A percentile compares a stretch with the other conserved stretches of the same genome.
Evolutionary conservation across 2,888 invertebrate genomes (phyloP).

Genomic region (Octodonta nipae): DNA sequence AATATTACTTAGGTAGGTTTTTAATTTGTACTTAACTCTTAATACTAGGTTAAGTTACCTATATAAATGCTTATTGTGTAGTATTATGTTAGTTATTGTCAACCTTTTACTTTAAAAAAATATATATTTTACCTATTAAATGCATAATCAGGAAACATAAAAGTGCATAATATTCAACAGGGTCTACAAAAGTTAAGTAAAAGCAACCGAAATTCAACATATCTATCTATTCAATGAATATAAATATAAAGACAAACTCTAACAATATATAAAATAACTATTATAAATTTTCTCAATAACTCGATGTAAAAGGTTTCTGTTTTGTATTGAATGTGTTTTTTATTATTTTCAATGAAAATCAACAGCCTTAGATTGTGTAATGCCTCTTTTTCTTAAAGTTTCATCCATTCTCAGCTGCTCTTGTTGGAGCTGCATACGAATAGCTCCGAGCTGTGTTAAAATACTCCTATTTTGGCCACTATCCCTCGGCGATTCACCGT

Average conservation of each 20-base stretch:
- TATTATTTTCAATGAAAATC: conserved; percentile 27
- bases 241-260: conserved; percentile 31
- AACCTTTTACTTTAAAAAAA: too few species aligned
- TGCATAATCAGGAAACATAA: too few species aligned
- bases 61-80: too few species aligned
- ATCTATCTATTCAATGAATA: conserved; percentile 23
- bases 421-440: conserved; percentile 51
- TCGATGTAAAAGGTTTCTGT: conserved; percentile 22
- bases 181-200: too few species aligned
- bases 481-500: conserved; percentile 28
- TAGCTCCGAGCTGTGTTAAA: conserved; percentile 54
- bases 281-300: conserved; percentile 18
- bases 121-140: too few species aligned
- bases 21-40: too few species aligned
- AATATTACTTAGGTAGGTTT: too few species aligned
- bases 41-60: too few species aligned
- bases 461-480: conserved; percentile 43
- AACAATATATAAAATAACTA: conserved; percentile 31
- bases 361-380: conserved; percentile 34
- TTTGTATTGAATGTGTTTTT: conserved; percentile 8
- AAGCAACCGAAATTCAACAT: too few species aligned
- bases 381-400: conserved; percentile 30
- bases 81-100: too few species aligned
- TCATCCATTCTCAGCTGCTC: conserved; percentile 50
- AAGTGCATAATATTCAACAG: too few species aligned